phyloP scores from a whole-genome alignment of 2,888 invertebrate species.

The Nomada fucata region DNA sequence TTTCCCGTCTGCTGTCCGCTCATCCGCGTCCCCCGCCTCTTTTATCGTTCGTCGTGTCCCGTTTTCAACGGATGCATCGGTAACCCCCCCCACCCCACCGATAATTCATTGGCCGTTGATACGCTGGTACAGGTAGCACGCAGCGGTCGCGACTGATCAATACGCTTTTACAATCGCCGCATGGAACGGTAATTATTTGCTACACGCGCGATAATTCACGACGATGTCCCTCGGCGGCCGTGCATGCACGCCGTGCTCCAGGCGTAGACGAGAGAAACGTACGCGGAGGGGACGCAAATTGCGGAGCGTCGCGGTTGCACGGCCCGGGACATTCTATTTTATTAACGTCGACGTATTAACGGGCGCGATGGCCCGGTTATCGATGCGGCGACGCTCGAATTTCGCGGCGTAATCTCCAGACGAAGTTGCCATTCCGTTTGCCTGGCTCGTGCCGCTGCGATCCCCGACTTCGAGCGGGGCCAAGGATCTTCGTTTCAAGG shows the following conservation, averaged over 20 bases:
- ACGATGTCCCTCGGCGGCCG: slow-evolving; percentile 27
- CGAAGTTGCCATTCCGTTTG: slow-evolving; percentile 6
- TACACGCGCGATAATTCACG: slow-evolving; percentile 56
- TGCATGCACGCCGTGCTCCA: background rate
- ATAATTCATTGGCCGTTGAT: slow-evolving; percentile 56
- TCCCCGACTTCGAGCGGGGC: background rate
- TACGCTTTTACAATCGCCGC: slow-evolving; percentile 55
- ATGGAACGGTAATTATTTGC: slow-evolving; percentile 60
- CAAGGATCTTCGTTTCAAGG: background rate
- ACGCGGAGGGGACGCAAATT: slow-evolving; percentile 40
- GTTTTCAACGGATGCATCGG: slow-evolving; percentile 39
- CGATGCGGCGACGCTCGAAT: slow-evolving; percentile 33
- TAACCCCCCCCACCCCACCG: slow-evolving; percentile 27
- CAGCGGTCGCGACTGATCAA: slow-evolving; percentile 61
- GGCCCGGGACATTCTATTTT: slow-evolving; percentile 34
- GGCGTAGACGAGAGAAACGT: background rate
- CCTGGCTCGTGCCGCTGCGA: background rate
- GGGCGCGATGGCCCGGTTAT: slow-evolving; percentile 23
- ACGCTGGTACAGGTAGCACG: slow-evolving; percentile 51
- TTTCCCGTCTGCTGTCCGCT: background rate
- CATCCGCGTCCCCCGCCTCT: background rate
- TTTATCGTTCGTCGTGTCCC: slow-evolving; percentile 3
- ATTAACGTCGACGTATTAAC: slow-evolving; percentile 50
- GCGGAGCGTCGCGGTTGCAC: background rate
- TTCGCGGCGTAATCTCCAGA: slow-evolving; percentile 31